Base-by-base conservation (phyloP, 2,888 invertebrate genomes). In the Incurvaria masculella region DNA sequence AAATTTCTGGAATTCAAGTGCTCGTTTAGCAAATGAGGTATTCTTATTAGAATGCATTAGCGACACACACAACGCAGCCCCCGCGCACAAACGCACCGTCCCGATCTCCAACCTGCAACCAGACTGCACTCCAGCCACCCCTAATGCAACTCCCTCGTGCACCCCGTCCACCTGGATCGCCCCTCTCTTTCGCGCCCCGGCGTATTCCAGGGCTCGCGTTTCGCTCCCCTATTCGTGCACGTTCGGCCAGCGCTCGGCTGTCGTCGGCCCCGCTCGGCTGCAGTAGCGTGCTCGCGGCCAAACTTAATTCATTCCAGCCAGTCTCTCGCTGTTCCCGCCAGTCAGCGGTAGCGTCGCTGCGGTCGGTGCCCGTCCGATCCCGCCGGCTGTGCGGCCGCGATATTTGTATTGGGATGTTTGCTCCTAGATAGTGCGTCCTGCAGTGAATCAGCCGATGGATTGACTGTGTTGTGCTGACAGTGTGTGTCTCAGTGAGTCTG, bases 261-360 rank as follows among this genome's bases (percentile, higher is more conserved):
- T 69, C 68, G 72, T 74, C 76, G 76, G 69, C 68, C 64, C 64
- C 64, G 60, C 63, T 76, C 76, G 76, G 74, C 68, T 73, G 75
- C 75, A 75, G 69, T 73, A 72, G 81, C 81, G 70, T 79, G 78
- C 57, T 74, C 72, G 65, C 63, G 60, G 80, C 80, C 61, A 81
- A 71, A 71, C 78, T 73, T 65, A 70, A 72, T 68, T 72, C 50
- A 49, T n/a, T 33, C 58, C 64, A 69, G 68, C 59, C 78, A 76
- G 76, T 76, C 74, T 68, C 63, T 72, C 65, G n/a, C n/a, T n/a
- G n/a, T n/a, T n/a, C 62, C 65, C 66, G 66, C 61, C 64, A 66
- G 66, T 60, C 61, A 64, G 56, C 64, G 71, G 67, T 68, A 59
- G 66, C 57, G 52, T 68, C 61, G 69, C 59, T 63, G 67, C 21